These are phyloP conservation scores for Corythornis madagascariensis DNA, from an alignment of 2,113 vertebrate genomes.

Conservation along the genomic window DNA sequence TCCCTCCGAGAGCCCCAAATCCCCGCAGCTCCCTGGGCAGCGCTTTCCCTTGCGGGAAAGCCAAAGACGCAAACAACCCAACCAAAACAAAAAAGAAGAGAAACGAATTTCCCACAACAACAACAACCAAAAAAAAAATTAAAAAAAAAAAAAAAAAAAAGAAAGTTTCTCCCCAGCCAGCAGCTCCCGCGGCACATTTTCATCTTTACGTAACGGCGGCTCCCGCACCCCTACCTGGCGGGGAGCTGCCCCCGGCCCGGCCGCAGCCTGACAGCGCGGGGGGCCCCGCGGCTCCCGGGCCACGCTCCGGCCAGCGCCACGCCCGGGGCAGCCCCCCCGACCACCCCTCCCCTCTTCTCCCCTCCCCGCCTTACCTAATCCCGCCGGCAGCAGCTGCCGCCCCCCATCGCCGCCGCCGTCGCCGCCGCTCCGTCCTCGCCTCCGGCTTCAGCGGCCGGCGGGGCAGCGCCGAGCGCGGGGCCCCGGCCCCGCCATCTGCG, in stretches of 20 bases:
- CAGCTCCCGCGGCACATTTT: constrained; percentile 2
- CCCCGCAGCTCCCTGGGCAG: background rate
- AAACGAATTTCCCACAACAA: background rate
- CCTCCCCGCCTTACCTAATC: background rate
- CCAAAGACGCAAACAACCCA: background rate
- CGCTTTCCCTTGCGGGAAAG: background rate
- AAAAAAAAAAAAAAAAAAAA: background rate
- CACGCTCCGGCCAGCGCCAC: background rate
- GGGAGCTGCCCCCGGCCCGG: background rate
- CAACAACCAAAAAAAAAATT: background rate
- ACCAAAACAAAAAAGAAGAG: background rate
- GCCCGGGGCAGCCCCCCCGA: background rate
- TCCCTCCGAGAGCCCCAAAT: background rate
- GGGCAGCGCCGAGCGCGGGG: background rate
- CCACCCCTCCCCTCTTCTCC: background rate
- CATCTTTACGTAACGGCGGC: constrained; percentile 35
- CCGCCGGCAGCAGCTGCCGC: background rate
- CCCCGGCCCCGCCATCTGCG: constrained; percentile 6
- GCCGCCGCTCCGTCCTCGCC: background rate
- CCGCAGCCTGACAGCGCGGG: background rate
- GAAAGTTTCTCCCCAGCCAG: background rate
- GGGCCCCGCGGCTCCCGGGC: background rate
- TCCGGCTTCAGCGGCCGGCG: constrained; percentile 1
- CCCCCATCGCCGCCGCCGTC: background rate
- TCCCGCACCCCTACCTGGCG: background rate